A percentile compares a stretch with the other conserved stretches of the same genome.
Evolutionary conservation across 1,140 invertebrate genomes (phyloP).

Genomic region (Chionoecetes opilio): DNA sequence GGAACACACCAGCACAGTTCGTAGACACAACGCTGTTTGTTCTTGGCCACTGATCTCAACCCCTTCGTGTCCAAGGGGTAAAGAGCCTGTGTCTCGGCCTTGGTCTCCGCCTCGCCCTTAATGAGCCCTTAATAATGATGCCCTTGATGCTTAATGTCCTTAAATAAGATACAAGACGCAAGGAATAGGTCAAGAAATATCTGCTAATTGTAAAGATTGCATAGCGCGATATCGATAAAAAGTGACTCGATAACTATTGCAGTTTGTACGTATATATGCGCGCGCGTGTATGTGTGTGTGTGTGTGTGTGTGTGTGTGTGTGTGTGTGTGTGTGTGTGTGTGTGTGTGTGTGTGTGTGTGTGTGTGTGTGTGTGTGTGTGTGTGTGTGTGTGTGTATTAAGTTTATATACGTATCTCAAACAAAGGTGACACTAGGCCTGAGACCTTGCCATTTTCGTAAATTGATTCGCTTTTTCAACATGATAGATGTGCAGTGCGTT

Average conservation of each 20-base stretch:
- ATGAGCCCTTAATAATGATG: no score
- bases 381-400: no score
- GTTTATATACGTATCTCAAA: no score
- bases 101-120: neutral
- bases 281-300: slow-evolving; percentile 12
- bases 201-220: neutral
- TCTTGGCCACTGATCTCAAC: neutral
- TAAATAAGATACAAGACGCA: neutral
- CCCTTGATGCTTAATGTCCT: no score
- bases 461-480: no score
- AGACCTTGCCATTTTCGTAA: no score
- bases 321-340: slow-evolving; percentile 25
- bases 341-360: slow-evolving; percentile 6
- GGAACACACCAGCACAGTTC: neutral
- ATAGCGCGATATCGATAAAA: neutral
- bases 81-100: neutral
- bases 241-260: neutral
- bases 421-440: no score
- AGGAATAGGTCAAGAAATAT: neutral
- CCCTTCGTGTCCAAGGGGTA: neutral
- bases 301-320: slow-evolving; percentile 27
- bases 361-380: neutral
- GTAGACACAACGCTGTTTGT: neutral
- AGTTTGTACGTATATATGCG: neutral
- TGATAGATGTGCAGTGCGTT: no score